Base-by-base conservation (phyloP, 2,888 invertebrate species). In the Caenorhabditis sinica region DNA sequence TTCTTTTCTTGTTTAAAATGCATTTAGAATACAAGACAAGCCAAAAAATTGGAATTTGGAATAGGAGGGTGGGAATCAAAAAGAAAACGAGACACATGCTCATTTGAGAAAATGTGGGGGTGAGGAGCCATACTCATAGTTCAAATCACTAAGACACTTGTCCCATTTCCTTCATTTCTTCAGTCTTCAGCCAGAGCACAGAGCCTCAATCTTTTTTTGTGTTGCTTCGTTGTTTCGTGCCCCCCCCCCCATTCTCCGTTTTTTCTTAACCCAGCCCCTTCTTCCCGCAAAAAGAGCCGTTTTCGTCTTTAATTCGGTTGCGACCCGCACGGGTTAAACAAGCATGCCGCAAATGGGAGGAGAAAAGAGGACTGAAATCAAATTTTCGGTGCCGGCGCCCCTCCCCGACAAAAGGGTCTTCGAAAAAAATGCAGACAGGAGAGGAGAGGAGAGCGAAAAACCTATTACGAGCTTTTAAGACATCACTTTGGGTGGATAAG, bases 231-330 rank as follows among this genome's bases (percentile, higher is more conserved):
- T 49, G 51, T 60, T 73, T 56, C 28, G 1, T 28, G 11, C 45
- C 63, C 69, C 53, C 40, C 36, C 61, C n/a, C 45, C 40, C 53
- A 23, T 4, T 43, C 13, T 28, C n/a, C 60, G 53, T 68, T 61
- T 56, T 20, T 49, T 36, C 69, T 65, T 65, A 49, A 40, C 53
- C 40, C 49, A 53, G 51, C 43, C 60, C 51, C 36, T 28, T 28
- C 20, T 49, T 49, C 20, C 11, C 56, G 9, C 25, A 25, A 30
- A 45, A 30, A 60, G 53, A 61, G 49, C 69, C 69, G 71, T 82
- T 82, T 75, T 79, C 80, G 80, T 72, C 80, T 80, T 80, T 80
- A 80, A 80, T 80, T 80, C 71, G 80, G 80, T 80, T 80, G 71
- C 53, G 56, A 71, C 71, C 69, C 33, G 63, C 79, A 66, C 60